phyloP scores from a whole-genome alignment of 1,140 invertebrate species.

The Mycetomoellerius zeteki region DNA sequence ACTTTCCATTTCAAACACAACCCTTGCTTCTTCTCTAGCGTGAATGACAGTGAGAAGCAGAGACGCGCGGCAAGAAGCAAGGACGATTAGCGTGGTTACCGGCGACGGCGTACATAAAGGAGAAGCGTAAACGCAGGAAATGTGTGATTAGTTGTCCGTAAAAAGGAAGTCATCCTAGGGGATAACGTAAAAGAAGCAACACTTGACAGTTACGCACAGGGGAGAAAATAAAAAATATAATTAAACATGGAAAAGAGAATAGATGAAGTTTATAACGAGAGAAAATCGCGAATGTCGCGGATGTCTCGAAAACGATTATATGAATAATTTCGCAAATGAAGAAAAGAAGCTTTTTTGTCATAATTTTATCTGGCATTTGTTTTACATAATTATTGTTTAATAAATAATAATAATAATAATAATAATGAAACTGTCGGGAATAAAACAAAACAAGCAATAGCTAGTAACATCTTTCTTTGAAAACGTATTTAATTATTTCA shows the following conservation, averaged over 20 bases:
- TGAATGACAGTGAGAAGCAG: slow-evolving; percentile 31
- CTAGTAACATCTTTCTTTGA: neutral
- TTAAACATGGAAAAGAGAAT: neutral
- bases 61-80: slow-evolving; percentile 4
- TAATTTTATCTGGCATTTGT: neutral
- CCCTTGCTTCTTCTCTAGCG: neutral
- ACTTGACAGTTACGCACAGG: neutral
- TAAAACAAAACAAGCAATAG: neutral
- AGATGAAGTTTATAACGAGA: neutral
- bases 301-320: neutral
- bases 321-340: neutral
- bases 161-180: slow-evolving; percentile 41
- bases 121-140: slow-evolving; percentile 50
- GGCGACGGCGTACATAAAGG: neutral
- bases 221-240: neutral
- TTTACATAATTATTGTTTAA: neutral
- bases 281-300: neutral
- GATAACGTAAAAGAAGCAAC: neutral
- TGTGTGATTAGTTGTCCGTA: slow-evolving; percentile 33
- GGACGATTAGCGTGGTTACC: neutral
- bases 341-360: no score
- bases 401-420: neutral
- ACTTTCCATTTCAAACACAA: slow-evolving; percentile 57
- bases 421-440: neutral
- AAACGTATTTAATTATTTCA: neutral